Evolutionary conservation across 2,888 invertebrate genomes (phyloP).

Genomic region (Apamea sordens): DNA sequence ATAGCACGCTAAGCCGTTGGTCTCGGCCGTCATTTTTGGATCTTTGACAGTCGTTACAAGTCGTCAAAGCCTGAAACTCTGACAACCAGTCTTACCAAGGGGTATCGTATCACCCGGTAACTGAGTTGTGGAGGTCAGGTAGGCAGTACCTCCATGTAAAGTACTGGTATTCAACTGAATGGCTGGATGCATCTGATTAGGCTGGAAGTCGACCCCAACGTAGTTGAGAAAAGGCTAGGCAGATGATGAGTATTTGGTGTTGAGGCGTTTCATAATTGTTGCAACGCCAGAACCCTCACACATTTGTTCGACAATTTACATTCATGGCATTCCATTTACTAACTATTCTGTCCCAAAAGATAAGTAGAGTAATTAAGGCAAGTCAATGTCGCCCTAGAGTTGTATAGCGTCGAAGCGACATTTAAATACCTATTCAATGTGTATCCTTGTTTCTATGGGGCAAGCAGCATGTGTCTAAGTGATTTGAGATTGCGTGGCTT

Average conservation of each 20-base stretch:
- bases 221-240: too few relatives aligned
- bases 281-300: background rate
- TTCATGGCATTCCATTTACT: slow-evolving; percentile 13
- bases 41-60: too few relatives aligned
- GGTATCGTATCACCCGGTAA: too few relatives aligned
- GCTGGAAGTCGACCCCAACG: too few relatives aligned
- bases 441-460: slow-evolving; percentile 42
- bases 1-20: too few relatives aligned
- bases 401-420: slow-evolving; percentile 37
- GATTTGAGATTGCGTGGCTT: slow-evolving; percentile 61
- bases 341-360: slow-evolving; percentile 21
- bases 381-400: slow-evolving; percentile 38
- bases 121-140: too few relatives aligned
- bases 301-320: background rate
- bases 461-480: slow-evolving; percentile 59
- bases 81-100: too few relatives aligned
- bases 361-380: slow-evolving; percentile 50
- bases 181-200: too few relatives aligned
- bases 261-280: background rate
- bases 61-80: too few relatives aligned
- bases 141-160: too few relatives aligned
- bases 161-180: too few relatives aligned
- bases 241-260: background rate
- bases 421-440: slow-evolving; percentile 46
- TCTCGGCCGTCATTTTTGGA: too few relatives aligned